Evolutionary conservation across 2,888 invertebrate species (phyloP).

Genomic region (Lamellibrachia satsuma): DNA sequence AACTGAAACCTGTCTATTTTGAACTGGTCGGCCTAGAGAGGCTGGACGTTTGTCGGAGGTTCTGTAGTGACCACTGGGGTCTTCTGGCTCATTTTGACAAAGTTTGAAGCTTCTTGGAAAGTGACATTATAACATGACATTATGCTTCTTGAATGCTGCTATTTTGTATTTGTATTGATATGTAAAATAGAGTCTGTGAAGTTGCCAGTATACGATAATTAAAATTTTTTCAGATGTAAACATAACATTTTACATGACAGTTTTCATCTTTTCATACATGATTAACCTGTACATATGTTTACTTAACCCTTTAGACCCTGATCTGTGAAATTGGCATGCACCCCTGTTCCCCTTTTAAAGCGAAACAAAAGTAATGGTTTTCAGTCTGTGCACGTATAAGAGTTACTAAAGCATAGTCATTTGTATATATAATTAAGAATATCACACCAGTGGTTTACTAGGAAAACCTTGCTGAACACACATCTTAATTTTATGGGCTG

Average conservation of each 20-base stretch:
- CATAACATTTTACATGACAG: not conserved
- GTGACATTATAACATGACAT: not conserved
- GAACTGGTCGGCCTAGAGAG: slow-evolving; percentile 70
- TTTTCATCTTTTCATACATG: not conserved
- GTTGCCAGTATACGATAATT: not conserved
- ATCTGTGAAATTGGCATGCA: too few relatives aligned
- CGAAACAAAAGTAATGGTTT: too few relatives aligned
- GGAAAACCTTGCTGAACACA: too few relatives aligned
- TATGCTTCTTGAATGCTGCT: not conserved
- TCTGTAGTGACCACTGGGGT: slow-evolving; percentile 73
- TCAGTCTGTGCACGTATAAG: too few relatives aligned
- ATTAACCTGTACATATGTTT: not conserved
- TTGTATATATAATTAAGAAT: too few relatives aligned
- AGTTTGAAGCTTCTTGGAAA: not conserved
- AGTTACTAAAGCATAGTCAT: too few relatives aligned
- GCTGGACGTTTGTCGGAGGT: slow-evolving; percentile 66
- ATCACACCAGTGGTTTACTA: too few relatives aligned
- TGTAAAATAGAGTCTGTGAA: not conserved
- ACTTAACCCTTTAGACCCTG: too few relatives aligned
- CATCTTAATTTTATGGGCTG: too few relatives aligned
- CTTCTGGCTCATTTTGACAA: slow-evolving; percentile 62
- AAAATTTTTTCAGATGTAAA: not conserved
- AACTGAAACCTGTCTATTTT: slow-evolving; percentile 67
- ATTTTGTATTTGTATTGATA: not conserved
- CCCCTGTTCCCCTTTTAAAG: too few relatives aligned